Evolutionary conservation across 2,113 vertebrate genomes (phyloP).

Genomic region (Peucedramus taeniatus): DNA sequence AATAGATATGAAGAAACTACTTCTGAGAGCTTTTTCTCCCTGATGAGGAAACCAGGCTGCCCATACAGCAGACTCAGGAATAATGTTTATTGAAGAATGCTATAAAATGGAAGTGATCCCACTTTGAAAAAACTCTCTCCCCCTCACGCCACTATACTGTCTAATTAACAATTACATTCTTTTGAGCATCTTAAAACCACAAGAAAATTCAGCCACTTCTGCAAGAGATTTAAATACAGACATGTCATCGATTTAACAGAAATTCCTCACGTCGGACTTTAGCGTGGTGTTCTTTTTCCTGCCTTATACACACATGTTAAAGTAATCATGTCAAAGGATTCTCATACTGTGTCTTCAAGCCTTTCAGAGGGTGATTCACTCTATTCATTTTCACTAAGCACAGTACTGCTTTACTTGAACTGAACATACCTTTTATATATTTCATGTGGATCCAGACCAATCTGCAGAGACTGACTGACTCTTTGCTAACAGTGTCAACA

Average conservation of each 20-base stretch:
- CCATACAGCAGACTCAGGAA: neutral
- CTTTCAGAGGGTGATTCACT: slow-evolving; percentile 63
- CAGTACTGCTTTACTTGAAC: slow-evolving; percentile 21
- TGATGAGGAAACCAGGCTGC: slow-evolving; percentile 47
- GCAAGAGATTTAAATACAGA: slow-evolving; percentile 9
- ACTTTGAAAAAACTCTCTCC: neutral
- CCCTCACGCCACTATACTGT: neutral
- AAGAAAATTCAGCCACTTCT: neutral
- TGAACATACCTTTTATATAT: slow-evolving; percentile 1
- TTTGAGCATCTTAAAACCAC: neutral
- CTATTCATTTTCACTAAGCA: slow-evolving; percentile 48
- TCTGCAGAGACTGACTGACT: neutral
- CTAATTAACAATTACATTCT: neutral
- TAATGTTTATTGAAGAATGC: neutral
- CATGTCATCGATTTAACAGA: slow-evolving; percentile 24
- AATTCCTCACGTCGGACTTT: neutral
- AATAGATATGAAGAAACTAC: neutral
- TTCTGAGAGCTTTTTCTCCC: neutral
- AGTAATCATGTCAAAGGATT: slow-evolving; percentile 65
- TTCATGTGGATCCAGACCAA: slow-evolving; percentile 3
- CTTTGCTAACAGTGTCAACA: slow-evolving; percentile 35
- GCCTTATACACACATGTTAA: slow-evolving; percentile 61
- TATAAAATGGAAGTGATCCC: neutral
- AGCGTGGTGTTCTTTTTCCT: slow-evolving; percentile 35
- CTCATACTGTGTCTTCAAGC: slow-evolving; percentile 34